Evolutionary conservation across 2,888 invertebrate genomes (phyloP), one percentile per base, ranked within the genome.

Genomic region (Noctuana brunneofusca): DNA sequence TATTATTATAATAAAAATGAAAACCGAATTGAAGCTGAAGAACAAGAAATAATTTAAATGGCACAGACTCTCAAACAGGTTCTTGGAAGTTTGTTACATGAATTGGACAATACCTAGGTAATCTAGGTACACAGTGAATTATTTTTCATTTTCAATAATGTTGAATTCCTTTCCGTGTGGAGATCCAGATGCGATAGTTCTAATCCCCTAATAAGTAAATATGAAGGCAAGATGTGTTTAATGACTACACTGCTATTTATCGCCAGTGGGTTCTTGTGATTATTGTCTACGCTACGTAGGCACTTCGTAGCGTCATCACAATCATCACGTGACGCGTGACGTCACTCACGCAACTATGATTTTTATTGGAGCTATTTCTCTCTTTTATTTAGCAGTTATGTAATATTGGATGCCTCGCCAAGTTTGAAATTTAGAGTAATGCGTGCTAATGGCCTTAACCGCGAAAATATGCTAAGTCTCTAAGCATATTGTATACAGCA

Each of bases 381-480:
- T 24, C 11, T 35, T n/a, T n/a, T 35, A 35, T 35, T 14, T 35
- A 43, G 43, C 43, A 18, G 35, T 43, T 43, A 18, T 18, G 14
- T 43, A 43, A 43, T 14, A 18, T 43, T 18, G 43, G 18, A 43
- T 43, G 16, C 43, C 8, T 18, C 43, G 16, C 43, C 43, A 43
- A 43, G 16, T 43, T 43, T 18, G 16, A 43, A 43, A 18, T 43
- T 3, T 43, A 6, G 43, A 43, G 16, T 8, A 27, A 27, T 27
- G 12, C n/a, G 3, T 9, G 35, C n/a, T 35, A 35, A 35, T 35
- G n/a, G 43, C 43, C 43, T 43, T 43, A 43, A 43, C 43, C 43
- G 20, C 43, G 11, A 43, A 43, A 43, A 43, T 43, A 43, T 43
- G 12, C 32, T 11, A 35, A 35, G 12, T n/a, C 3, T 35, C 43